These are phyloP conservation scores for Gisinianus flammeolus DNA, from an alignment of 2,888 invertebrate genomes.

Conservation along the genomic window DNA sequence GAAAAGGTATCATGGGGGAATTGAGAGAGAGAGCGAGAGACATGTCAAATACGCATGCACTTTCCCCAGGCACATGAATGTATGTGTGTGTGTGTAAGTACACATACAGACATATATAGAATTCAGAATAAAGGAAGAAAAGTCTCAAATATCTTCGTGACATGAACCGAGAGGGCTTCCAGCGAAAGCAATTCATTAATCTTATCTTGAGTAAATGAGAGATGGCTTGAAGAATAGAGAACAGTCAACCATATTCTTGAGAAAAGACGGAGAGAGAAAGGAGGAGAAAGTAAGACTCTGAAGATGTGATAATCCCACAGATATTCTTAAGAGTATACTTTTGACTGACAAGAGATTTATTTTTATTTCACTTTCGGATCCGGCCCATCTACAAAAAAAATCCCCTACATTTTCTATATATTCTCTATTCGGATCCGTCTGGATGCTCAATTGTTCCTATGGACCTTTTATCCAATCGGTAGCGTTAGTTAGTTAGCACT, in stretches of 20 bases:
- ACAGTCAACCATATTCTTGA: slow-evolving; percentile 5
- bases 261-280: background rate
- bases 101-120: background rate
- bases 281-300: background rate
- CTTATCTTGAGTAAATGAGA: slow-evolving; percentile 9
- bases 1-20: too few relatives aligned
- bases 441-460: too few relatives aligned
- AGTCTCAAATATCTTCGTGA: background rate
- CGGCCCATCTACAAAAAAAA: too few relatives aligned
- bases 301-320: slow-evolving; percentile 1
- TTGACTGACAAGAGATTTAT: slow-evolving; percentile 10
- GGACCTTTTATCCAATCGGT: too few relatives aligned
- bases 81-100: too few relatives aligned
- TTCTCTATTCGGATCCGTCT: background rate
- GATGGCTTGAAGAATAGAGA: background rate
- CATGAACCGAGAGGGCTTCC: background rate
- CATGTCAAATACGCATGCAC: too few relatives aligned
- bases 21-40: background rate
- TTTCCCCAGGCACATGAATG: too few relatives aligned
- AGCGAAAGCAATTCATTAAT: slow-evolving; percentile 16
- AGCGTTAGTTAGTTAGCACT: too few relatives aligned
- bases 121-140: background rate
- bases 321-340: slow-evolving; percentile 1
- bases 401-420: too few relatives aligned
- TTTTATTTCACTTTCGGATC: background rate